phyloP scores from a whole-genome alignment of 2,888 invertebrate genomes.

The Dorcus hopei region DNA sequence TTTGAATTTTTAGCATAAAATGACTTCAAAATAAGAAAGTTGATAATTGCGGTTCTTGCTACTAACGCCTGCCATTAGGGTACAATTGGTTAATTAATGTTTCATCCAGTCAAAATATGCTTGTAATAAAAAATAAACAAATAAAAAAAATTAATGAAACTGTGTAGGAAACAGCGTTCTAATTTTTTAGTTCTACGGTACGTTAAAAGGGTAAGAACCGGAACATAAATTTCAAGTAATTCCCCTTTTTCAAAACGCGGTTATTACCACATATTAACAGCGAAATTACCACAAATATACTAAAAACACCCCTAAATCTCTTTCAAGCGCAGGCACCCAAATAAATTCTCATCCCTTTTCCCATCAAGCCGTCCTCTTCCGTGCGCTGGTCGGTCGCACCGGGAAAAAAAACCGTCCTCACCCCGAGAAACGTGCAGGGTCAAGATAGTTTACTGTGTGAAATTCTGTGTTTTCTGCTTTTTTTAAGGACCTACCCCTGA shows the following conservation, averaged over 20 bases:
- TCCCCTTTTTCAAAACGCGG: conserved; percentile 6
- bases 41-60: too few species aligned
- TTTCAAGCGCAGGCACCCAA: conserved; percentile 18
- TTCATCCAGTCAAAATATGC: too few species aligned
- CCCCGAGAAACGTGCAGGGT: conserved; percentile 20
- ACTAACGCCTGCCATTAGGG: too few species aligned
- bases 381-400: conserved; percentile 6
- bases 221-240: too few species aligned
- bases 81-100: too few species aligned
- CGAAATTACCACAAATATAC: conserved; percentile 45
- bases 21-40: too few species aligned
- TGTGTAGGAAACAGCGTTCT: too few species aligned
- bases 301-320: conserved; percentile 35
- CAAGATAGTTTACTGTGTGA: conserved; percentile 40
- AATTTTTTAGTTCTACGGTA: too few species aligned
- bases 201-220: too few species aligned
- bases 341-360: conserved; percentile 2
- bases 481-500: conserved; percentile 37
- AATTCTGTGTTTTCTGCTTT: conserved; percentile 43
- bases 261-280: conserved; percentile 46
- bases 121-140: too few species aligned
- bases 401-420: conserved; percentile 17
- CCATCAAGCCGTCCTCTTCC: not conserved
- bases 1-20: too few species aligned
- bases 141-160: too few species aligned